phyloP scores from a whole-genome alignment of 2,888 invertebrate species.

The Drosophila cyrtoloma region DNA sequence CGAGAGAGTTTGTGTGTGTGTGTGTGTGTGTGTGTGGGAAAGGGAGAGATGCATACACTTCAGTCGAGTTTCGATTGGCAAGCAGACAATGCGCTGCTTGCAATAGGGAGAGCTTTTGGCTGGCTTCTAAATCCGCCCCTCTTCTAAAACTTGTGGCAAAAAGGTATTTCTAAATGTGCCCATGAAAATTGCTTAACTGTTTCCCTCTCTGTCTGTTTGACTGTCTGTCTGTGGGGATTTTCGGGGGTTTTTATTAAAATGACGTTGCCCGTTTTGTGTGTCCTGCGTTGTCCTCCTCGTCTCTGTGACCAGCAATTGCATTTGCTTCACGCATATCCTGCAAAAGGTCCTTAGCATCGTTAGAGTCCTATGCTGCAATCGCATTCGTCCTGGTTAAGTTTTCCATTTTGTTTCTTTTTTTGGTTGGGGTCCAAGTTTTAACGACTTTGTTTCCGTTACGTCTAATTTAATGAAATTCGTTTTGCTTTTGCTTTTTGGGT shows the following conservation, averaged over 20 bases:
- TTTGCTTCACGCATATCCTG: constrained; percentile 61
- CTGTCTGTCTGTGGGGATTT: constrained; percentile 53
- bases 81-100: constrained; percentile 69
- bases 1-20: background rate
- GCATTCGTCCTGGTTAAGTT: constrained; percentile 46
- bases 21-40: background rate
- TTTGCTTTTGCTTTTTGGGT: constrained; percentile 61
- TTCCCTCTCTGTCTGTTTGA: constrained; percentile 8
- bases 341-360: constrained; percentile 61
- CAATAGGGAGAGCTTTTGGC: constrained; percentile 26
- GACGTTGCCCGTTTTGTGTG: constrained; percentile 44
- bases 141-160: constrained; percentile 62
- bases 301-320: constrained; percentile 50
- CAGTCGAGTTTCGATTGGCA: constrained; percentile 81
- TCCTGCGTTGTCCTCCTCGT: constrained; percentile 25
- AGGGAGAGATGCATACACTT: constrained; percentile 49
- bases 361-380: constrained; percentile 56
- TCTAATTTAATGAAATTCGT: constrained; percentile 80
- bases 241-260: constrained; percentile 72
- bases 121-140: constrained; percentile 42
- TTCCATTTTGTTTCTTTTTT: constrained; percentile 10
- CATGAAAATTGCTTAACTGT: constrained; percentile 68
- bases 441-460: constrained; percentile 81
- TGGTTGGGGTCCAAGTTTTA: constrained; percentile 72
- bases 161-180: constrained; percentile 55